These are phyloP conservation scores for Myathropa florea DNA, from an alignment of 2,888 invertebrate genomes.

Conservation along the genomic window DNA sequence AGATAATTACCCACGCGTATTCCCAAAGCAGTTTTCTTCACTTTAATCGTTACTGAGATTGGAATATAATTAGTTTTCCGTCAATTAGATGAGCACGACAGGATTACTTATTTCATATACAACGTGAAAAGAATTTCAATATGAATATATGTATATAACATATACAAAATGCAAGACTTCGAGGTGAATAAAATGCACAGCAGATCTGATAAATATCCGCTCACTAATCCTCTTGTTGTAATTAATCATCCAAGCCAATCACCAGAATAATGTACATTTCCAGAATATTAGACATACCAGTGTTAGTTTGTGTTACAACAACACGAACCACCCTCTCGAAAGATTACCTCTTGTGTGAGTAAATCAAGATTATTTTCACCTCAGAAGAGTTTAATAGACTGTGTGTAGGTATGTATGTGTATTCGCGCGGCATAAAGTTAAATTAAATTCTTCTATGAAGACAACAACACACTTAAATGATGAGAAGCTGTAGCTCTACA, in stretches of 20 bases:
- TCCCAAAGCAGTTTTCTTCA: neutral
- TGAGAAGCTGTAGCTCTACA: conserved; percentile 58
- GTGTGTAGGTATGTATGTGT: conserved; percentile 16
- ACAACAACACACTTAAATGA: conserved; percentile 50
- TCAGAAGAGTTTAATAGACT: conserved; percentile 53
- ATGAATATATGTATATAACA: neutral
- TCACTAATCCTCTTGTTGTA: conserved; percentile 8
- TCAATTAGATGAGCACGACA: neutral
- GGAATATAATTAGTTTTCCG: conserved; percentile 11
- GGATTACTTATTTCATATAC: neutral
- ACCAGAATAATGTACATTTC: conserved; percentile 14
- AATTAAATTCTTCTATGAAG: conserved; percentile 61
- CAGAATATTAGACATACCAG: neutral
- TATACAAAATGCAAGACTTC: neutral
- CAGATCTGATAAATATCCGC: neutral
- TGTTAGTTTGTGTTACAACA: neutral
- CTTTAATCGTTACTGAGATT: neutral
- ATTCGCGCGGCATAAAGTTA: conserved; percentile 47
- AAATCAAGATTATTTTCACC: conserved; percentile 65
- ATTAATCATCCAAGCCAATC: conserved; percentile 37
- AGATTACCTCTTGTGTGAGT: conserved; percentile 35
- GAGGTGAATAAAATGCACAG: neutral
- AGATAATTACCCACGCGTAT: neutral
- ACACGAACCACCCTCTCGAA: neutral
- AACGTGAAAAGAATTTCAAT: neutral